phyloP scores from a whole-genome alignment of 92 coral and sea anemone genomes.

The Bergia puertoricense region DNA sequence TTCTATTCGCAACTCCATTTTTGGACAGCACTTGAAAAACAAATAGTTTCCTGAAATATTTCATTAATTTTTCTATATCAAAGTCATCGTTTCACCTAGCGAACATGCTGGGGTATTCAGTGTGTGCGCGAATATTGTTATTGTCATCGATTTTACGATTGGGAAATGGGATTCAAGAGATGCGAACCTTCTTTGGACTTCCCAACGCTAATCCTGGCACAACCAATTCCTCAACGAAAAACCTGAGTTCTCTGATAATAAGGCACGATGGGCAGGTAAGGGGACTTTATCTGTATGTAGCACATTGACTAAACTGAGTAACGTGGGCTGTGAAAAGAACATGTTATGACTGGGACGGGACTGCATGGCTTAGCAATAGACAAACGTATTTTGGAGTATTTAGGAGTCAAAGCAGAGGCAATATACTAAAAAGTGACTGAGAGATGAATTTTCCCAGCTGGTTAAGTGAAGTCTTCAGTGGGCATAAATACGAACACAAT shows the following conservation, averaged over 20 bases:
- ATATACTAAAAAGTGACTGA: no score
- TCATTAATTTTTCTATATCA: no score
- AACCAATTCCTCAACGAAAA: slow-evolving; percentile 6
- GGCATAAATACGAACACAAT: no score
- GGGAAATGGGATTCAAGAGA: neutral
- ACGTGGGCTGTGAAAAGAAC: neutral
- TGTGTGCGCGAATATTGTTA: neutral
- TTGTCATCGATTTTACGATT: neutral
- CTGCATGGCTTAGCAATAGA: no score
- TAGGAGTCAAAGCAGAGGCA: no score
- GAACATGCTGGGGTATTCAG: neutral
- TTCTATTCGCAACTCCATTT: neutral
- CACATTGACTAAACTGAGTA: neutral
- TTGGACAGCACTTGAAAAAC: neutral
- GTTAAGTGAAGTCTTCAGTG: no score
- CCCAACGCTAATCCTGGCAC: slow-evolving; percentile 39
- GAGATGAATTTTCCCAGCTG: no score
- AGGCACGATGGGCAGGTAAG: slow-evolving; percentile 69
- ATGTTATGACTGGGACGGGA: no score
- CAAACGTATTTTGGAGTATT: no score
- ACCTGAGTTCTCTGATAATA: slow-evolving; percentile 39
- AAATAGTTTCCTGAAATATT: neutral
- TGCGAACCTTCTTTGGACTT: slow-evolving; percentile 40
- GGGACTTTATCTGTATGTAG: neutral
- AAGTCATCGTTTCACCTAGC: neutral